These are phyloP conservation scores for Perca fluviatilis DNA, from an alignment of 2,113 vertebrate species.

Conservation along the genomic window DNA sequence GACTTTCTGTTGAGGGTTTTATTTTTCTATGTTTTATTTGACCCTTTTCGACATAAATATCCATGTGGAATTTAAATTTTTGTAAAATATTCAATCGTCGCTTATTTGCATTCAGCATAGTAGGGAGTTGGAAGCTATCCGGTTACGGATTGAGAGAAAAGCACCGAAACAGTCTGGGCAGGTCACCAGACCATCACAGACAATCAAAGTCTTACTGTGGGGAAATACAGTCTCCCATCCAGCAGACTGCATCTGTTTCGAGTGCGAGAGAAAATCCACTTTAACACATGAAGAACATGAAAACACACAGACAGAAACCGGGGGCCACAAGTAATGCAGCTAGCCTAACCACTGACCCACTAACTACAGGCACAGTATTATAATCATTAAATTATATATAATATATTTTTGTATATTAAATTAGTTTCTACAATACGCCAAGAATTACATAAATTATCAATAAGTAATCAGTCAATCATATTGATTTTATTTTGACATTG, in stretches of 20 bases:
- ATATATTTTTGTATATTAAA: background rate
- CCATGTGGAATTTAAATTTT: conserved; percentile 52
- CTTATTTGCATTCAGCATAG: conserved; percentile 53
- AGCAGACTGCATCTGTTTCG: background rate
- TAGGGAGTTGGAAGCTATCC: conserved; percentile 2
- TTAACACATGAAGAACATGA: background rate
- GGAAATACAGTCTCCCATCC: conserved; percentile 24
- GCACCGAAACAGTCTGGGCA: background rate
- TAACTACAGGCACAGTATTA: background rate
- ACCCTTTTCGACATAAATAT: conserved; percentile 46
- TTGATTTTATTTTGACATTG: background rate
- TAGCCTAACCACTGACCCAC: background rate
- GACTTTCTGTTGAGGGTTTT: conserved; percentile 17
- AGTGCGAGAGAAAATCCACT: background rate
- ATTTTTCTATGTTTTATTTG: conserved; percentile 17
- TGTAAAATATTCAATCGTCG: conserved; percentile 56
- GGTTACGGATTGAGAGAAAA: conserved; percentile 35
- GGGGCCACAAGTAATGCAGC: background rate
- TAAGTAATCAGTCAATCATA: background rate
- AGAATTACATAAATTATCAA: background rate
- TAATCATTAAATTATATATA: background rate
- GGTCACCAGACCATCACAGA: conserved; percentile 38
- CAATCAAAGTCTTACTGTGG: conserved; percentile 30
- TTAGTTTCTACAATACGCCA: background rate
- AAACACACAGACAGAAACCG: background rate